Evolutionary conservation across 1,140 invertebrate genomes (phyloP).

Genomic region (Gonioctena quinquepunctata): DNA sequence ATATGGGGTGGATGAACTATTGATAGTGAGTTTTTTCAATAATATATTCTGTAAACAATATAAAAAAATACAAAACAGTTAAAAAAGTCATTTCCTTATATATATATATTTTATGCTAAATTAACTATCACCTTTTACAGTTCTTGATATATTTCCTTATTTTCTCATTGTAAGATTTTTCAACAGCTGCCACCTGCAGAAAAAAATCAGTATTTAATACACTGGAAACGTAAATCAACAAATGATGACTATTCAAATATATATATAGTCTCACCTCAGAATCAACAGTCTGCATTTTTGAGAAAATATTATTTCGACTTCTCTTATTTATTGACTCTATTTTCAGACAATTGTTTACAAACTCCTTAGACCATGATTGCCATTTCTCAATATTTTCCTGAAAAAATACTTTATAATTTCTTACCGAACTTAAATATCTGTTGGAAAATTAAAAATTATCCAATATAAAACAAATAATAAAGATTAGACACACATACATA

Average conservation of each 20-base stretch:
- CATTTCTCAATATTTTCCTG: slow-evolving; percentile 34
- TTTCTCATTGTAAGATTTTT: slow-evolving; percentile 25
- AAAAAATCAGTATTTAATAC: background rate
- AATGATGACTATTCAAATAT: background rate
- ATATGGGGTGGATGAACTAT: too few species aligned
- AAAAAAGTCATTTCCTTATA: too few species aligned
- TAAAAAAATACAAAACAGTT: too few species aligned
- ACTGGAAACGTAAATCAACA: background rate
- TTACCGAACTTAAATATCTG: too few species aligned
- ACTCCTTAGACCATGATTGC: slow-evolving; percentile 31
- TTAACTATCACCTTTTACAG: slow-evolving; percentile 3
- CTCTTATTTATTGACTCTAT: slow-evolving; percentile 34
- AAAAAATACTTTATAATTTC: too few species aligned
- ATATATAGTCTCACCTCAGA: slow-evolving; percentile 24
- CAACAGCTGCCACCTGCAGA: slow-evolving; percentile 20
- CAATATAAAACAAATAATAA: background rate
- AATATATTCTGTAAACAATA: too few species aligned
- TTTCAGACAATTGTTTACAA: slow-evolving; percentile 32
- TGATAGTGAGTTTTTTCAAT: too few species aligned
- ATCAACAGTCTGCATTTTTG: slow-evolving; percentile 28
- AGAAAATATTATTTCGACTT: slow-evolving; percentile 24
- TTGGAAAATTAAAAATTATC: background rate
- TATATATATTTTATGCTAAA: too few species aligned
- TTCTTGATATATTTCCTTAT: slow-evolving; percentile 15
- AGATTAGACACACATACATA: background rate